Evolutionary conservation across 2,797 vertebrate genomes (phyloP), one percentile per base, ranked within the genome.

Genomic region (Borostomias antarcticus): DNA sequence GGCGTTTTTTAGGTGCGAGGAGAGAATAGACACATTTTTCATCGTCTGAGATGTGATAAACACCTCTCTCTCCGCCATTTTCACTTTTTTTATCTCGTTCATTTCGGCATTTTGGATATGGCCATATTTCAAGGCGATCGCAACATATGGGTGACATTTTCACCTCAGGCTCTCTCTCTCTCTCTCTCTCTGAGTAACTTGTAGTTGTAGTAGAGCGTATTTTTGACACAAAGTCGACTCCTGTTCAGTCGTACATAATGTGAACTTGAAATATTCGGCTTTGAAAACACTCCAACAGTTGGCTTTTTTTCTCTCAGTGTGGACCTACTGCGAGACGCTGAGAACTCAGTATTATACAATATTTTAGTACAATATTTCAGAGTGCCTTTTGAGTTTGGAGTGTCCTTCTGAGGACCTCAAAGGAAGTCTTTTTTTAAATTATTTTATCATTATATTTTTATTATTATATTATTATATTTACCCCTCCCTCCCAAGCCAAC

Each of bases 331-430:
- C 33, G 68, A 77, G 64, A 62, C 60, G 45, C 73, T 11, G 32
- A 68, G 70, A 53, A 52, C 64, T 71, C 72, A 60, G 65, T 72
- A 75, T 80, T 80, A 81, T 75, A 77, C 66, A 64, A 63, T 15
- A 50, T 30, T 57, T 61, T 62, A 68, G 57, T 33, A 50, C n/a
- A n/a, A n/a, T n/a, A n/a, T n/a, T n/a, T n/a, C n/a, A n/a, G n/a
- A n/a, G n/a, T n/a, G n/a, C n/a, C n/a, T n/a, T n/a, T n/a, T n/a
- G 51, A 66, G 66, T 66, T 40, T 64, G 43, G 21, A 72, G 59
- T 62, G 61, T 82, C 66, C 62, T 65, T 54, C n/a, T n/a, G 59
- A 70, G 61, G 50, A 35, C 3, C 69, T 74, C 71, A 74, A 58
- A 80, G 72, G 68, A 75, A 75, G 76, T 45, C 23, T n/a, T 51